Base-by-base conservation (phyloP, 2,797 vertebrate genomes). In the Eospalax fontanierii region DNA sequence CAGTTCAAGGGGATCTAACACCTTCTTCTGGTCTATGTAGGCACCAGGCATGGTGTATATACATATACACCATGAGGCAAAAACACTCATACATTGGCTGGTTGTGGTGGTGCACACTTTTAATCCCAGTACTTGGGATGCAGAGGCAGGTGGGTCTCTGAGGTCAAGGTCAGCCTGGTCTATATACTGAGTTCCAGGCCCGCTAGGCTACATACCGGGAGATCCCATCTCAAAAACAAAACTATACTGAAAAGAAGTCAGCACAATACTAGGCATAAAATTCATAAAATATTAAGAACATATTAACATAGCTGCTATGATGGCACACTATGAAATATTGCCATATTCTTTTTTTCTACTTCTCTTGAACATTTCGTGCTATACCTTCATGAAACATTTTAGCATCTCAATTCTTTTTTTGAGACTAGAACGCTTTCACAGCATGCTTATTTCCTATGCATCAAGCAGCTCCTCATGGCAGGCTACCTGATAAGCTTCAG, bases 401-500 rank as follows among this genome's bases (percentile, higher is more conserved):
- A 63, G 66, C 54, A 85, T 65, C 14, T 78, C 43, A 70, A 38
- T 63, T 71, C 63, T 83, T 54, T 87, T 86, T 35, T 38, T 70
- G 65, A 81, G 35, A 80, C 5, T 1, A 24, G 46, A 28, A 79
- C 59, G 50, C 76, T 50, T 10, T 73, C 93, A 10, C 26, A 93
- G n/a, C 4, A 90, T 7, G 18, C 28, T 38, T 24, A 7, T 7
- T 85, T 24, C 24, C 54, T 28, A 61, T 38, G 15, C 11, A 95
- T 74, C 90, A 87, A 81, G 43, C 68, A 73, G 2, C 9, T 14
- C 8, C 38, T 71, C 76, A 78, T 40, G 24, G 92, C 33, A 33
- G 16, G 71, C 75, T 98, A 99, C 99, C 99, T 99, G 99, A 97
- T 99, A 99, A 21, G 99, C 99, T 97, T 99, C 99, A 28, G 99